phyloP scores from a whole-genome alignment of 2,113 vertebrate genomes.

The Paradoxurus hermaphroditus region DNA sequence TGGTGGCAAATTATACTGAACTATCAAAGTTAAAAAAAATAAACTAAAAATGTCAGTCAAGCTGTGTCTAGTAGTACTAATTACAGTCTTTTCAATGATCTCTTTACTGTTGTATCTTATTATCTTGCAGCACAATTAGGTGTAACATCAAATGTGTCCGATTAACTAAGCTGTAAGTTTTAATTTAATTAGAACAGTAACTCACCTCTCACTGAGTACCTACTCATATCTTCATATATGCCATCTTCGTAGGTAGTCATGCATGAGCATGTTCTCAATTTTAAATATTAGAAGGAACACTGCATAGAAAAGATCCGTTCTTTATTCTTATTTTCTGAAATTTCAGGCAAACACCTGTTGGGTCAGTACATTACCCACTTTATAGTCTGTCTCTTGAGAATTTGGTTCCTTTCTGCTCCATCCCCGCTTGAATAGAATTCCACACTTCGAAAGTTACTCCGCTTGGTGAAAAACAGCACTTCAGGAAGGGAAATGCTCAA shows the following conservation, averaged over 20 bases:
- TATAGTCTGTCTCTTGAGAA: not conserved
- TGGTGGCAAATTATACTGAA: not conserved
- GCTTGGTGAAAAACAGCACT: not conserved
- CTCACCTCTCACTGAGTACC: not conserved
- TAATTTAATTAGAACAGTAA: not conserved
- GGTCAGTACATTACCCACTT: not conserved
- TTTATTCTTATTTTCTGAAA: conserved; percentile 4
- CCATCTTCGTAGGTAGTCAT: not conserved
- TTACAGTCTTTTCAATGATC: not conserved
- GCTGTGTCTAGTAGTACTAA: not conserved
- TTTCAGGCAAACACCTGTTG: not conserved
- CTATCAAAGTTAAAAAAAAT: not conserved
- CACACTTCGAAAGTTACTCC: not conserved
- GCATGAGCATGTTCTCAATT: not conserved
- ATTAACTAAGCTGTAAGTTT: not conserved
- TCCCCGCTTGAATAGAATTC: not conserved
- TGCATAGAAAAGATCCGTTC: not conserved
- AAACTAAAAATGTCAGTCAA: not conserved
- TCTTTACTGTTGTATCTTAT: not conserved
- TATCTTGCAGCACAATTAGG: not conserved
- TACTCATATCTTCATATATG: not conserved
- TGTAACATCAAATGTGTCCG: not conserved
- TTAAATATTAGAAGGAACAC: not conserved
- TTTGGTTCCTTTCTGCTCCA: not conserved
- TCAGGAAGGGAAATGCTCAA: not conserved